Conservation (phyloP, 2,113 vertebrate genomes). For the Panthera tigris region DNA sequence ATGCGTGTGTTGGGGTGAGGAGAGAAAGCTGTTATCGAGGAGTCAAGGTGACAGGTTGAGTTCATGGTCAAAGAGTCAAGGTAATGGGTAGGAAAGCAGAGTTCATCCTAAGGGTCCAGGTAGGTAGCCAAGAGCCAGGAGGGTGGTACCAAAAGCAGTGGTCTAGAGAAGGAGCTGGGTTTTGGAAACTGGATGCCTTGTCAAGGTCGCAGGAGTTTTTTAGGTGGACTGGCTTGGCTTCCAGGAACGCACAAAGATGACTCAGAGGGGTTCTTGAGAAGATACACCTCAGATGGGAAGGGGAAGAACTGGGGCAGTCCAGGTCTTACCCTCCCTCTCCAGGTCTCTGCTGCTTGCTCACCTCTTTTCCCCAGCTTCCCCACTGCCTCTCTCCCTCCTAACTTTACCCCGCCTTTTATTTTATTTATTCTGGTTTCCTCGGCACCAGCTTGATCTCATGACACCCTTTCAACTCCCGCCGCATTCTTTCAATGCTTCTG, state of each 20-base stretch:
- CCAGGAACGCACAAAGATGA: background rate
- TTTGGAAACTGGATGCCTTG: background rate
- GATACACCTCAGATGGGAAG: background rate
- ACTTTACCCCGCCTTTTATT: background rate
- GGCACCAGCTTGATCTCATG: background rate
- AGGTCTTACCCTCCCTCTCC: rapidly evolving
- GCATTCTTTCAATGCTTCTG: background rate
- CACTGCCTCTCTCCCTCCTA: background rate
- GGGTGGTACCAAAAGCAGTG: rapidly evolving
- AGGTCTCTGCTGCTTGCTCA: background rate
- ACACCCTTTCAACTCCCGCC: background rate
- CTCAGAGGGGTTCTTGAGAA: background rate
- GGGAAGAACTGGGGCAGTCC: too few species aligned
- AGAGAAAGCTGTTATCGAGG: background rate
- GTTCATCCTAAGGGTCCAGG: background rate
- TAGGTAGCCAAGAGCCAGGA: background rate
- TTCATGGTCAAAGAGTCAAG: background rate
- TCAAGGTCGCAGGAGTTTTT: background rate
- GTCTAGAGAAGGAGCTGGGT: background rate
- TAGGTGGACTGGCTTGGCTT: background rate
- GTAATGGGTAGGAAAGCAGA: background rate
- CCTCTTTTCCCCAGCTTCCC: background rate
- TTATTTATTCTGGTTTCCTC: background rate
- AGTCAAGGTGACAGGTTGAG: background rate
- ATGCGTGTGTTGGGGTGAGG: background rate